Conservation (phyloP, 2,888 invertebrate species). For the Anodontia alba region DNA sequence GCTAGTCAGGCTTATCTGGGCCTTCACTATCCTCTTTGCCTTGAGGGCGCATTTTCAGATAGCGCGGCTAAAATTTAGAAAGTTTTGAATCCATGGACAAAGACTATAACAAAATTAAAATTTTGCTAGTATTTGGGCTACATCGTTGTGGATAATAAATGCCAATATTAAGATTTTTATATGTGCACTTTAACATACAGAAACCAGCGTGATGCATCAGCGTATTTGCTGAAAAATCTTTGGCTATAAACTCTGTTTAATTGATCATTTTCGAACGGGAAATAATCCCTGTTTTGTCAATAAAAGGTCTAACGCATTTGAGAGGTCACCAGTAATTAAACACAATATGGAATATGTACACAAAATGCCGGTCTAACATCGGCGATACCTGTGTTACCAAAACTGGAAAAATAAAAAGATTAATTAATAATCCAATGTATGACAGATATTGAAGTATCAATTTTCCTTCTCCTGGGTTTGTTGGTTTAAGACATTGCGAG, state of each 20-base stretch:
- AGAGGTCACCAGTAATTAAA: not conserved
- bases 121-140: too few species aligned
- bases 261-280: not conserved
- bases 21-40: too few species aligned
- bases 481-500: not conserved
- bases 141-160: too few species aligned
- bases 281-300: not conserved
- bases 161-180: too few species aligned
- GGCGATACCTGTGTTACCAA: constrained; percentile 55
- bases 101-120: too few species aligned
- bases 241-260: not conserved
- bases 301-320: not conserved
- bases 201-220: too few species aligned
- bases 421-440: constrained; percentile 65
- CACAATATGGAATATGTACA: not conserved
- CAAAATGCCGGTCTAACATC: not conserved
- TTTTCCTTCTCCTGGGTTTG: constrained; percentile 55
- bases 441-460: constrained; percentile 65
- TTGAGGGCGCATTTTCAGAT: too few species aligned
- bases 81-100: too few species aligned
- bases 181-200: too few species aligned
- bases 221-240: too few species aligned
- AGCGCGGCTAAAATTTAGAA: too few species aligned
- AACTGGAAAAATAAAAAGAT: constrained; percentile 51
- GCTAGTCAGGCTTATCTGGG: too few species aligned